These are phyloP conservation scores for Metallyticus violacea DNA, from an alignment of 2,888 invertebrate genomes.

Conservation along the genomic window DNA sequence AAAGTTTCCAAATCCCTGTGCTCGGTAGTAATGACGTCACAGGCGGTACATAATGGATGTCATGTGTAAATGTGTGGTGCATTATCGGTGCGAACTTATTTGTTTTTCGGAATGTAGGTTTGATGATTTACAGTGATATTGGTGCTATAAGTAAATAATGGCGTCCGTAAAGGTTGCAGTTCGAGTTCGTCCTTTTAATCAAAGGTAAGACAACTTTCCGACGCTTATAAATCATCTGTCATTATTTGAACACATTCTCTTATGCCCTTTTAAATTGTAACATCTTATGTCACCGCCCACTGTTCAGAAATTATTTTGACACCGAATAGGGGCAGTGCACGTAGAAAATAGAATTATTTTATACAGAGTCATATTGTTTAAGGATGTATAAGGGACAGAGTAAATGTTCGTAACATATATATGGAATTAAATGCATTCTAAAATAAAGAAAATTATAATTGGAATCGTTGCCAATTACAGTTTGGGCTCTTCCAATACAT, in stretches of 20 bases:
- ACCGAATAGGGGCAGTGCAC: no score
- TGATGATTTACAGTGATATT: neutral
- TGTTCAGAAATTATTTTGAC: neutral
- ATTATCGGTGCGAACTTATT: neutral
- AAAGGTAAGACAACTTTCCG: constrained; percentile 58
- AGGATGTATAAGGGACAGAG: no score
- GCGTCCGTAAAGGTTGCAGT: constrained; percentile 91
- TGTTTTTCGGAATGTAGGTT: neutral
- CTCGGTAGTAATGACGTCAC: neutral
- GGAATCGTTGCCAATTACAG: no score
- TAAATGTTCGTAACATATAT: no score
- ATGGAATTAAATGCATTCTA: no score
- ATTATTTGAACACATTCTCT: neutral
- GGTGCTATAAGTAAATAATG: constrained; percentile 51
- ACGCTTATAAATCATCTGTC: neutral
- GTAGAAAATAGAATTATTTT: no score
- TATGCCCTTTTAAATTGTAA: constrained; percentile 27
- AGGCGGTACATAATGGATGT: neutral
- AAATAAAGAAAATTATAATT: no score
- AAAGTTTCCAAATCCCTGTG: neutral
- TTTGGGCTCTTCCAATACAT: no score
- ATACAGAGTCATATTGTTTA: no score
- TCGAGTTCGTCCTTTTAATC: constrained; percentile 85
- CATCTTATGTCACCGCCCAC: constrained; percentile 17
- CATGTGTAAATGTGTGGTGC: neutral